Evolutionary conservation across 2,888 invertebrate genomes (phyloP).

Genomic region (Ectropis crepuscularia): DNA sequence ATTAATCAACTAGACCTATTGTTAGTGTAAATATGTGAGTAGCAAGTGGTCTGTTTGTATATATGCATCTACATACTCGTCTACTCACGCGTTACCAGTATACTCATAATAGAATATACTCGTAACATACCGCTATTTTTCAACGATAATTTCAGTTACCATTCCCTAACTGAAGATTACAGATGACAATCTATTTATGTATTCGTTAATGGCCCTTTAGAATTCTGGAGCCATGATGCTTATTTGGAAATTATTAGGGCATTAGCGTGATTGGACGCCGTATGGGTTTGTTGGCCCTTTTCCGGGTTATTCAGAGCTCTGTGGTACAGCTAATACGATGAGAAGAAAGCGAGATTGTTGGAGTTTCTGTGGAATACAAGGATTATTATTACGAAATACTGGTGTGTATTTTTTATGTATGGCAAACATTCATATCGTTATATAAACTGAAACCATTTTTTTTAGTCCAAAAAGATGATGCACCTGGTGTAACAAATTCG

Average conservation of each 20-base stretch:
- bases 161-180: slow-evolving; percentile 20
- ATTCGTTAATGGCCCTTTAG: slow-evolving; percentile 39
- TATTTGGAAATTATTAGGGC: slow-evolving; percentile 36
- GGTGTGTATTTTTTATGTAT: too few relatives aligned
- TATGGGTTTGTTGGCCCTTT: slow-evolving; percentile 19
- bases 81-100: too few relatives aligned
- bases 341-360: not conserved
- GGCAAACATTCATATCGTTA: too few relatives aligned
- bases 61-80: too few relatives aligned
- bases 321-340: not conserved
- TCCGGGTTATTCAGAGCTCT: slow-evolving; percentile 11
- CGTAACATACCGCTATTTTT: slow-evolving; percentile 18
- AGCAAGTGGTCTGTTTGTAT: too few relatives aligned
- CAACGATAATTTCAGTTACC: not conserved
- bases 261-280: slow-evolving; percentile 31
- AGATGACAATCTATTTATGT: slow-evolving; percentile 38
- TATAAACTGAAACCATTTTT: too few relatives aligned
- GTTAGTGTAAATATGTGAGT: too few relatives aligned
- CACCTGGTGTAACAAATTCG: too few relatives aligned
- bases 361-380: not conserved
- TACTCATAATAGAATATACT: not conserved
- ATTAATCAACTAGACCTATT: too few relatives aligned
- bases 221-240: slow-evolving; percentile 39
- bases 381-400: not conserved
- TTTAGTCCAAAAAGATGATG: too few relatives aligned